phyloP scores from a whole-genome alignment of 1,140 invertebrate genomes.

The Drosophila albomicans region DNA sequence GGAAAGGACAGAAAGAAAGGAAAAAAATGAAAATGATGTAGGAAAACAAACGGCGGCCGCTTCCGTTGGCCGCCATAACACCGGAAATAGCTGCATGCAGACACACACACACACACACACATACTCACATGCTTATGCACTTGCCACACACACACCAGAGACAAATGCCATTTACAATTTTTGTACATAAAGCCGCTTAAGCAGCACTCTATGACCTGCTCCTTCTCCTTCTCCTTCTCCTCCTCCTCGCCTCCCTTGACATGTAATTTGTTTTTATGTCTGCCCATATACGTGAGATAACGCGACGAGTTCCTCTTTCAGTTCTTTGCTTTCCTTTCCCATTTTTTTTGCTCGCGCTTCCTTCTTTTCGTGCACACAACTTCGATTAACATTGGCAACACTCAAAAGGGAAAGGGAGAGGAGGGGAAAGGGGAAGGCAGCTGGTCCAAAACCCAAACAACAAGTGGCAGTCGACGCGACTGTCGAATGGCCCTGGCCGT shows the following conservation, averaged over 20 bases:
- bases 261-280: conserved; percentile 82
- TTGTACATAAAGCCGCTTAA: conserved; percentile 79
- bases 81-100: conserved; percentile 69
- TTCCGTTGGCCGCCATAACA: conserved; percentile 68
- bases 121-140: conserved; percentile 11
- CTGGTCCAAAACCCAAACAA: conserved; percentile 35
- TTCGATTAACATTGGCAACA: conserved; percentile 81
- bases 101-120: conserved; percentile 28
- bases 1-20: conserved; percentile 17
- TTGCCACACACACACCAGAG: conserved; percentile 26
- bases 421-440: background rate
- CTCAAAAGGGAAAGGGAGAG: conserved; percentile 11
- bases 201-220: conserved; percentile 49
- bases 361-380: conserved; percentile 54
- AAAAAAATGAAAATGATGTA: conserved; percentile 34
- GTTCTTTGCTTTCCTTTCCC: background rate
- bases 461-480: conserved; percentile 52
- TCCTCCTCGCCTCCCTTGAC: conserved; percentile 8
- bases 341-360: conserved; percentile 14
- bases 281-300: conserved; percentile 80
- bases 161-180: conserved; percentile 79
- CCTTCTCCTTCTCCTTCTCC: background rate
- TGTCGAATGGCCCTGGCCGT: conserved; percentile 70
- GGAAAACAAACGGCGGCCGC: conserved; percentile 53
- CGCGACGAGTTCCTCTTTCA: conserved; percentile 55